phyloP scores from a whole-genome alignment of 2,888 invertebrate species.

The Omphaloscelis lunosa region DNA sequence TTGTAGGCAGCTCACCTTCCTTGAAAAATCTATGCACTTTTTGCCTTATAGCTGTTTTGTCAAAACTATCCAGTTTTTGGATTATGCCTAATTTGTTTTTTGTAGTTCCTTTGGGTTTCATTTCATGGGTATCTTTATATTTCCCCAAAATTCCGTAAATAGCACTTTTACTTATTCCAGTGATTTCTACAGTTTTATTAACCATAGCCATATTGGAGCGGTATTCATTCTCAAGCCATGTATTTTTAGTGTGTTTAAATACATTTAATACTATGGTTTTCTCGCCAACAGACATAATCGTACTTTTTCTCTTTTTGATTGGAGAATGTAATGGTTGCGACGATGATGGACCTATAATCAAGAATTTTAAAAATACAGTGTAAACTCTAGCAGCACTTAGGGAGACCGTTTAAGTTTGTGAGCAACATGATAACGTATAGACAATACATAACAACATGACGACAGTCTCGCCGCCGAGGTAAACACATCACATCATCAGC shows the following conservation, averaged over 20 bases:
- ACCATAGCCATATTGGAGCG: constrained; percentile 1
- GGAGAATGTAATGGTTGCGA: constrained; percentile 7
- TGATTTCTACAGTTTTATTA: neutral
- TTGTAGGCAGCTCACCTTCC: neutral
- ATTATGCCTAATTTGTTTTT: neutral
- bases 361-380: neutral
- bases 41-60: neutral
- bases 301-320: constrained; percentile 1
- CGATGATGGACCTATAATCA: constrained; percentile 1
- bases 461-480: too few species aligned
- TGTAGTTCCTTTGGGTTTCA: neutral
- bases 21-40: constrained; percentile 1
- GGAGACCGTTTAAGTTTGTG: too few species aligned
- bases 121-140: neutral
- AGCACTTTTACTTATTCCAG: neutral
- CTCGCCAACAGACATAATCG: neutral
- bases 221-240: constrained; percentile 5
- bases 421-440: too few species aligned
- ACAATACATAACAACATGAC: too few species aligned
- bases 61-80: too few species aligned
- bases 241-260: constrained; percentile 1
- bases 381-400: too few species aligned
- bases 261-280: constrained; percentile 3
- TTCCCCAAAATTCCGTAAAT: constrained; percentile 6
- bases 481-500: too few species aligned